These are phyloP conservation scores for Pocillopora meandrina DNA, from an alignment of 92 coral and sea anemone species.

Conservation along the genomic window DNA sequence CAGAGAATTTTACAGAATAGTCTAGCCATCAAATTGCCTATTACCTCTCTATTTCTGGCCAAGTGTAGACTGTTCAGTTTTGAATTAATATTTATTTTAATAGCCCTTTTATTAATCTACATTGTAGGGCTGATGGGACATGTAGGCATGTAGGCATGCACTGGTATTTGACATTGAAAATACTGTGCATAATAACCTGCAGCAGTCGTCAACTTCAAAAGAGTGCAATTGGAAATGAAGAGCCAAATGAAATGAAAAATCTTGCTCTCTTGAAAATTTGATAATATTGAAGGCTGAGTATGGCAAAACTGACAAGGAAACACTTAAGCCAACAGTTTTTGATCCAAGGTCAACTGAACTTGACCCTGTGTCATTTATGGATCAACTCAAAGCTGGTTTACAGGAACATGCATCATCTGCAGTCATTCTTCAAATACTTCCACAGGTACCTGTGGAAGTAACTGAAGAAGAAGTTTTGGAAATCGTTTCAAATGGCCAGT, in stretches of 20 bases:
- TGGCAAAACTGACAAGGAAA: conserved; percentile 35
- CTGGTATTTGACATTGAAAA: conserved; percentile 39
- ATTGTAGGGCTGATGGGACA: conserved; percentile 51
- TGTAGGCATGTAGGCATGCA: conserved; percentile 49
- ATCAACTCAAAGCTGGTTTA: conserved; percentile 43
- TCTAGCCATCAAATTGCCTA: neutral
- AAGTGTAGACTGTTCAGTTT: neutral
- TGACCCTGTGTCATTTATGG: conserved; percentile 16
- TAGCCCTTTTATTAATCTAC: neutral
- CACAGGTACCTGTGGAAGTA: conserved; percentile 9
- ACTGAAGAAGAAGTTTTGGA: conserved; percentile 14
- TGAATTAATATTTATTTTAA: neutral
- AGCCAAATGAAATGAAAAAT: too few species aligned
- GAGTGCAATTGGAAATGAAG: too few species aligned
- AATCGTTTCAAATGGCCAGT: conserved; percentile 15
- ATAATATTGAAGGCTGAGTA: conserved; percentile 36
- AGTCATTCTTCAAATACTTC: conserved; percentile 37
- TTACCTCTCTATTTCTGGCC: neutral
- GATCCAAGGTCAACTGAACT: conserved; percentile 48
- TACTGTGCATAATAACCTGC: too few species aligned
- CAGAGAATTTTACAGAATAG: neutral
- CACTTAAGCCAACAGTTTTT: conserved; percentile 31
- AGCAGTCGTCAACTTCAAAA: too few species aligned
- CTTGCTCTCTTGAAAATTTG: neutral
- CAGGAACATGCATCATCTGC: conserved; percentile 41